A percentile compares a stretch with the other conserved stretches of the same genome.
Evolutionary conservation across 2,888 invertebrate genomes (phyloP).

Genomic region (Thalpophila matura): DNA sequence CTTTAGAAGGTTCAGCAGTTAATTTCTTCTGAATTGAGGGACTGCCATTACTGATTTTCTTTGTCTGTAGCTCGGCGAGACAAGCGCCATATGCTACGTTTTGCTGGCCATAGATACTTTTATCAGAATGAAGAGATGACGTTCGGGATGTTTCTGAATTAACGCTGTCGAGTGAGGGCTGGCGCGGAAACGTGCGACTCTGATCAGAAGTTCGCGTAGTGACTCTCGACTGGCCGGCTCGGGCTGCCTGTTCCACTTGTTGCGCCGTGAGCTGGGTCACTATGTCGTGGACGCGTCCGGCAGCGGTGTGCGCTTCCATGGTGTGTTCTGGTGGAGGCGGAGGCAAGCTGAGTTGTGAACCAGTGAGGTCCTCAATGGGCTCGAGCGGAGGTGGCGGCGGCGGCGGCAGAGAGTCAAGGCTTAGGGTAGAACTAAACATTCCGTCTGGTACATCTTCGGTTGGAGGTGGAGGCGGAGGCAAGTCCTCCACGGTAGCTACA

Average conservation of each 20-base stretch:
- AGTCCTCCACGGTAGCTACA: slow-evolving; percentile 81
- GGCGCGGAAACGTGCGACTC: slow-evolving; percentile 87
- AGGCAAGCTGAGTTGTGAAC: slow-evolving; percentile 94
- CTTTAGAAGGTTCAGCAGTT: slow-evolving; percentile 80
- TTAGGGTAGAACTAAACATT: slow-evolving; percentile 94
- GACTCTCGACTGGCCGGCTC: slow-evolving; percentile 81
- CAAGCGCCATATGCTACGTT: slow-evolving; percentile 88
- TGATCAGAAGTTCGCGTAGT: slow-evolving; percentile 80
- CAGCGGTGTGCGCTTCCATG: slow-evolving; percentile 77
- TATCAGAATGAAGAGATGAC: slow-evolving; percentile 84
- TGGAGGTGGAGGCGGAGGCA: slow-evolving; percentile 94
- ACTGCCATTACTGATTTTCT: slow-evolving; percentile 84
- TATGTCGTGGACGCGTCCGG: slow-evolving; percentile 84
- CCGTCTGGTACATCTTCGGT: slow-evolving; percentile 86
- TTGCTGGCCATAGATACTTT: slow-evolving; percentile 79
- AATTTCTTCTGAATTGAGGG: slow-evolving; percentile 79
- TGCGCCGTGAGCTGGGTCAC: slow-evolving; percentile 83
- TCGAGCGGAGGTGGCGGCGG: slow-evolving; percentile 94
- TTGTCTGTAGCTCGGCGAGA: slow-evolving; percentile 90
- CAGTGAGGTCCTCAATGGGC: slow-evolving; percentile 91
- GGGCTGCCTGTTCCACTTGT: slow-evolving; percentile 79
- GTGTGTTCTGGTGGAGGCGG: slow-evolving; percentile 93
- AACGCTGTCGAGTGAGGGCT: slow-evolving; percentile 90
- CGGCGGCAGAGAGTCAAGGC: slow-evolving; percentile 95
- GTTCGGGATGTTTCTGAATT: slow-evolving; percentile 87